Conservation (phyloP, 2,888 invertebrate genomes). For the Lagria hirta region DNA sequence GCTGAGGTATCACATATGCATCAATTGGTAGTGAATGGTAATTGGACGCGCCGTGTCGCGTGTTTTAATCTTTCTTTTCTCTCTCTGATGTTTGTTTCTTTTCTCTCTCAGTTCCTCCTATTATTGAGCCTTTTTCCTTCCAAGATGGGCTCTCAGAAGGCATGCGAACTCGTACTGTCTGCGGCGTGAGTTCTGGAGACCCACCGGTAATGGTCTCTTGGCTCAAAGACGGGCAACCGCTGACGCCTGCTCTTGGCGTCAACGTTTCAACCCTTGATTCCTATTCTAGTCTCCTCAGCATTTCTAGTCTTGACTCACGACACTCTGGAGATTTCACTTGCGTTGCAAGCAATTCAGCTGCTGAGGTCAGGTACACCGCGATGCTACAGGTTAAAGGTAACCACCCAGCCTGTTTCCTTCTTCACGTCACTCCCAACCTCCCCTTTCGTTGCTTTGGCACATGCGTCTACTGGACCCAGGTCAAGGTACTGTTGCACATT, state of each 20-base stretch:
- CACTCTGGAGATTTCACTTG: conserved; percentile 79
- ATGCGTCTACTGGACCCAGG: conserved; percentile 59
- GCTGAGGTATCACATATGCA: conserved; percentile 74
- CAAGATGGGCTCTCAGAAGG: conserved; percentile 81
- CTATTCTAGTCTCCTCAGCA: conserved; percentile 76
- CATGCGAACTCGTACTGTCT: conserved; percentile 78
- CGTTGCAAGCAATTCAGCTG: conserved; percentile 76
- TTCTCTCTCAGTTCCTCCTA: conserved; percentile 73
- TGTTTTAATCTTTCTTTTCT: conserved; percentile 54
- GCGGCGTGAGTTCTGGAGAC: conserved; percentile 79
- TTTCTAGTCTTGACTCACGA: conserved; percentile 72
- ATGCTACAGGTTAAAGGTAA: conserved; percentile 82
- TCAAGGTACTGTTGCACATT: conserved; percentile 71
- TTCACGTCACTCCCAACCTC: conserved; percentile 25
- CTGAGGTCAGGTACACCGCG: conserved; percentile 77
- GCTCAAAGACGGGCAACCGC: conserved; percentile 77
- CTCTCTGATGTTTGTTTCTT: conserved; percentile 63
- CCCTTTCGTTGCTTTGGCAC: conserved; percentile 61
- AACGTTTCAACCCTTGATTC: conserved; percentile 73
- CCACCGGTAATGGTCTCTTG: conserved; percentile 77
- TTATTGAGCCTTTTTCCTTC: conserved; percentile 83
- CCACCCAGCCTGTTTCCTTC: conserved; percentile 47
- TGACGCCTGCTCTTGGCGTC: conserved; percentile 66
- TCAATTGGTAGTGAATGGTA: conserved; percentile 77
- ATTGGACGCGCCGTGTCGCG: conserved; percentile 55